Evolutionary conservation across 2,888 invertebrate genomes (phyloP).

Genomic region (Synanthedon tipuliformis): DNA sequence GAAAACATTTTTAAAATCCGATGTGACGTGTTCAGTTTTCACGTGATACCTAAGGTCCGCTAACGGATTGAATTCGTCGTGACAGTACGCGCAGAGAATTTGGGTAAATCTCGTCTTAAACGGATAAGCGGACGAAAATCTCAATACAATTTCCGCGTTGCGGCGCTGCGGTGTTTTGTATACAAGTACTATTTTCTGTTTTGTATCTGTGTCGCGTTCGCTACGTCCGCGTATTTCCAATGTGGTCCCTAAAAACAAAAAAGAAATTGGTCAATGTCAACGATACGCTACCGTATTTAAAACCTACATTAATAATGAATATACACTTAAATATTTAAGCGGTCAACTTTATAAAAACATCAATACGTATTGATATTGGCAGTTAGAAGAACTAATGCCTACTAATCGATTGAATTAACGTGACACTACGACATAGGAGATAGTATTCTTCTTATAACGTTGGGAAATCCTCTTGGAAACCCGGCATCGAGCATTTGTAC

Average conservation of each 20-base stretch:
- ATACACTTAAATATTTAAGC: neutral
- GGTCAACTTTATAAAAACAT: too few species aligned
- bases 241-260: slow-evolving; percentile 63
- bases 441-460: too few species aligned
- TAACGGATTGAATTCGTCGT: slow-evolving; percentile 41
- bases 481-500: too few species aligned
- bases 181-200: slow-evolving; percentile 59
- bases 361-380: too few species aligned
- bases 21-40: slow-evolving; percentile 38
- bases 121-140: slow-evolving; percentile 51
- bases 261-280: slow-evolving; percentile 52
- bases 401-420: too few species aligned
- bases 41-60: slow-evolving; percentile 43
- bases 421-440: too few species aligned
- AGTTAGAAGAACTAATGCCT: too few species aligned
- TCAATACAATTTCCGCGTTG: slow-evolving; percentile 55
- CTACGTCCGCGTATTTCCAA: slow-evolving; percentile 55
- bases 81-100: slow-evolving; percentile 55
- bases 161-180: slow-evolving; percentile 57
- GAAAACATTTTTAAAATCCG: slow-evolving; percentile 52
- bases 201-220: slow-evolving; percentile 40
- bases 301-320: neutral
- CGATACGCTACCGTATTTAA: neutral
- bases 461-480: too few species aligned
- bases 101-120: slow-evolving; percentile 58